phyloP scores from a whole-genome alignment of 2,113 vertebrate species.

The Lycocorax pyrrhopterus region DNA sequence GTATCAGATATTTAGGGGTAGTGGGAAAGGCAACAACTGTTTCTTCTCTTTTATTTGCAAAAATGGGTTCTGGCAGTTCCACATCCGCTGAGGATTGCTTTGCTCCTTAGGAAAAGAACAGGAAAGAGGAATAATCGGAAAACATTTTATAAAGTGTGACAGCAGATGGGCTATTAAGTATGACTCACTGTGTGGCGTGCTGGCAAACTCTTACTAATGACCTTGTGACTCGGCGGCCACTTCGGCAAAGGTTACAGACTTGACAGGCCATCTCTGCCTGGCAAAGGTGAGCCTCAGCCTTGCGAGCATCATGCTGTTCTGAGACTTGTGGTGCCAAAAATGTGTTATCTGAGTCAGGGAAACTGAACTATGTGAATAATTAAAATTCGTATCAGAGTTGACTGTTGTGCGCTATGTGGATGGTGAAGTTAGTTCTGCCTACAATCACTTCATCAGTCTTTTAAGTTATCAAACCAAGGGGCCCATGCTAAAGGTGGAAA shows the following conservation, averaged over 20 bases:
- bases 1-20: not conserved
- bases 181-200: not conserved
- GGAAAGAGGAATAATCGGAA: slow-evolving; percentile 29
- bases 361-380: slow-evolving; percentile 2
- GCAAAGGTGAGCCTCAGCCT: slow-evolving; percentile 20
- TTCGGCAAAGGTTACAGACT: not conserved
- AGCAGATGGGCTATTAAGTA: slow-evolving; percentile 29
- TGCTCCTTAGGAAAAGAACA: not conserved
- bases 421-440: not conserved
- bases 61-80: not conserved
- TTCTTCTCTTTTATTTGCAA: slow-evolving; percentile 4
- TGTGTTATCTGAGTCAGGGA: not conserved
- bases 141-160: slow-evolving; percentile 37
- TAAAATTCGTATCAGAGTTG: not conserved
- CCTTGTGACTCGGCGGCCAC: not conserved
- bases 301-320: not conserved
- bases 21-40: not conserved
- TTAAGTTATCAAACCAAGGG: not conserved
- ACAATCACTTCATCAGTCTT: not conserved
- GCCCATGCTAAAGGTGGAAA: not conserved
- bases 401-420: not conserved
- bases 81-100: not conserved
- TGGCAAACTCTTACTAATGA: slow-evolving; percentile 28
- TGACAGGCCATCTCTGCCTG: slow-evolving; percentile 9
- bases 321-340: not conserved